Base-by-base conservation (phyloP, 2,113 vertebrate species). In the Lophura nycthemera region DNA sequence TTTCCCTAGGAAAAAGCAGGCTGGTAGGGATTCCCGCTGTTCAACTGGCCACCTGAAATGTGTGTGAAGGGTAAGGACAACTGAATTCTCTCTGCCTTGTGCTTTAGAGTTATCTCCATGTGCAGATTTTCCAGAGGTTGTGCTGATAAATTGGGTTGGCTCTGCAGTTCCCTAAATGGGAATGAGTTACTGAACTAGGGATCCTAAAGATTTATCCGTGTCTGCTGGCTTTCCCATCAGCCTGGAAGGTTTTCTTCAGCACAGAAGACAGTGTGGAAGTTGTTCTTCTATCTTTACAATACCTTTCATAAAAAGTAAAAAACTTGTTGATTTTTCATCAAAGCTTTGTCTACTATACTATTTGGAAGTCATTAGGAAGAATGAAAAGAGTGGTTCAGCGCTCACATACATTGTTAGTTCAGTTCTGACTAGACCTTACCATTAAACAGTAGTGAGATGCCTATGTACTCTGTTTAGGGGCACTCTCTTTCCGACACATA, bases 101-200 rank as follows among this genome's bases (percentile, higher is more conserved):
- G 10, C 20, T 48, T 80, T 54, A 79, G 20, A 59, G 86, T 84
- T 77, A 74, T 11, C n/a, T 27, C 16, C 14, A 34, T 15, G 61
- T 0, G 0, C 6, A 76, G 6, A 10, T 73, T 81, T 82, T 71
- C 25, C 65, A 45, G 47, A 81, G 38, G 16, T 3, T 92, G 34
- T 0, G 6, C 7, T 42, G 24, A 25, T 67, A 29, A 70, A 67
- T 4, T 52, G n/a, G 11, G 8, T 30, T 3, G 0, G 3, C 80
- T 4, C 4, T 83, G 36, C 67, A 10, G 38, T 83, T 83, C 34
- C 11, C 21, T 70, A 8, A 32, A 43, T 6, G 2, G 14, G 6
- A 30, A 88, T 54, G 32, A 69, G 16, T 29, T 61, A 76, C n/a
- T 7, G 8, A 27, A 70, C 30, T 34, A 27, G 8, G 64, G 29